Evolutionary conservation across 1,140 invertebrate genomes (phyloP), one percentile per base, ranked within the genome.

Genomic region (Tetranychus urticae): DNA sequence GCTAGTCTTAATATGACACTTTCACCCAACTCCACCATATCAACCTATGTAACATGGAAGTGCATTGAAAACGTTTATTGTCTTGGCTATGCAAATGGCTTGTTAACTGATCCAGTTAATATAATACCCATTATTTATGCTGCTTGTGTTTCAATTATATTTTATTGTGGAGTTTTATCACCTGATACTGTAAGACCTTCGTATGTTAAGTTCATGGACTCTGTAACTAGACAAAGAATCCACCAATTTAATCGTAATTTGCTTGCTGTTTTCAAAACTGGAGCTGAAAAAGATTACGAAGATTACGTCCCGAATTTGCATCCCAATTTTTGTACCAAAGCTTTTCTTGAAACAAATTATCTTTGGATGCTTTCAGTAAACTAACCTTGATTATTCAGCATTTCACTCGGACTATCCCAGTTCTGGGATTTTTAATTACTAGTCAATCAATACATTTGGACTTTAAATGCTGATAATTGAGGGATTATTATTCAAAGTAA

Each of bases 131-230:
- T 86, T 52, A 72, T 87, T n/a, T 87, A 88, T 69, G 80, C 82
- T 59, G 72, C 84, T 65, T 14, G 37, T 46, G 14, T 6, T 46
- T 45, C 58, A n/a, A 37, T 46, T 14, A 73, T 88, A n/a, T 86
- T 89, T 68, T 85, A 87, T 73, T 80, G 79, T 63, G 85, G 82
- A 64, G 78, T 87, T 37, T 63, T 87, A 58, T 85, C 88, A 69
- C 84, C 85, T 13, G 79, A 83, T 62, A 82, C 80, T 68, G 71
- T 89, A 48, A 76, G 85, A 67, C 74, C 82, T 10, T 84, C 83
- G 14, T 89, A 89, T 71, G 86, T 82, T 78, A 85, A 82, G 69
- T 89, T 88, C 71, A 72, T 89, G 39, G 76, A 81, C 61, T 78
- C 76, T 64, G 72, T 87, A 39, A 87, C 85, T 8, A 82, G 82